Evolutionary conservation across 2,888 invertebrate genomes (phyloP).

Genomic region (Sympetrum striolatum): DNA sequence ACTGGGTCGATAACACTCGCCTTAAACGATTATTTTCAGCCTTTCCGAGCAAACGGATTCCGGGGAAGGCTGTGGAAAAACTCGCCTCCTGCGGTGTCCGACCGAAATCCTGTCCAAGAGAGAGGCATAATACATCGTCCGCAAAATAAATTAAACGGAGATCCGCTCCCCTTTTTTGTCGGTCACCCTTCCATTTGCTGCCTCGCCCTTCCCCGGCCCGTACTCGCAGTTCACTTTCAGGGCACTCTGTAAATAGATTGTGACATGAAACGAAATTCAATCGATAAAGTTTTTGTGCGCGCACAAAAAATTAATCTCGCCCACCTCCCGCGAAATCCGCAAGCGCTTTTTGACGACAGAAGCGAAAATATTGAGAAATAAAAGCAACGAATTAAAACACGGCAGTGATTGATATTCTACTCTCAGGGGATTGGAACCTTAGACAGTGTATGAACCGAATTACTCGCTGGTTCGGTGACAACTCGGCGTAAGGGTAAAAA

Average conservation of each 20-base stretch:
- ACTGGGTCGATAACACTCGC: background rate
- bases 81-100: background rate
- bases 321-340: background rate
- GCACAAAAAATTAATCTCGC: background rate
- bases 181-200: background rate
- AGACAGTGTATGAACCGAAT: background rate
- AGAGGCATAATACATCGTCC: background rate
- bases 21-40: background rate
- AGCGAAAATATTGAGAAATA: background rate
- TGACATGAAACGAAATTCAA: background rate
- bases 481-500: too few species aligned
- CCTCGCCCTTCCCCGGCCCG: background rate
- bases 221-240: background rate
- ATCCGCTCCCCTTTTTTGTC: background rate
- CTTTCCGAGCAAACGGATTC: background rate
- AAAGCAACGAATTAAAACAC: background rate
- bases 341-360: background rate
- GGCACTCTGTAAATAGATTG: background rate
- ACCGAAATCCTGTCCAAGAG: background rate
- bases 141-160: background rate
- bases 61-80: background rate
- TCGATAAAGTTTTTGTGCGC: background rate
- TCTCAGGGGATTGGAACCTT: background rate
- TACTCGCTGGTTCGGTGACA: too few species aligned
- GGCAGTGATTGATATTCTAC: background rate